These are phyloP conservation scores for Microtus ochrogaster DNA, from an alignment of 2,113 vertebrate species.

Conservation along the genomic window DNA sequence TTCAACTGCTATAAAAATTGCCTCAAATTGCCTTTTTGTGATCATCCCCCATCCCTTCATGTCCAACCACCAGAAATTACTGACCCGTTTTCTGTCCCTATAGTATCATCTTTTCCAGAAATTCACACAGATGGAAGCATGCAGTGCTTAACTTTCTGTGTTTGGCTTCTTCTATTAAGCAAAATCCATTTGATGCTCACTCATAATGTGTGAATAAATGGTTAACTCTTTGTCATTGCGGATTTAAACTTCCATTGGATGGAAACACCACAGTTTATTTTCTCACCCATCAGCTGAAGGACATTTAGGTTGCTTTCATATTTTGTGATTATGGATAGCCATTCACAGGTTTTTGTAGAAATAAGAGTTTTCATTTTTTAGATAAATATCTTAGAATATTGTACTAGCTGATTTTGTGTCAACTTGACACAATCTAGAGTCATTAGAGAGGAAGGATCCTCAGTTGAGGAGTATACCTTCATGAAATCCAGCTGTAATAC, in stretches of 20 bases:
- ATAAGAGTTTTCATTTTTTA: conserved; percentile 38
- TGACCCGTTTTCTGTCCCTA: conserved; percentile 13
- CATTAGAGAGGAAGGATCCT: neutral
- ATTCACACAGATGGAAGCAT: conserved; percentile 48
- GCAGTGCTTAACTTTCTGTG: neutral
- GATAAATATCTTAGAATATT: neutral
- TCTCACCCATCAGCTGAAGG: conserved; percentile 25
- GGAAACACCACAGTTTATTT: neutral
- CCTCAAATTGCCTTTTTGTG: neutral
- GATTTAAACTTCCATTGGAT: conserved; percentile 41
- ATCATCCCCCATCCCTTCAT: neutral
- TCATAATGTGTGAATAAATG: conserved; percentile 11
- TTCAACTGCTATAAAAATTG: conserved; percentile 28
- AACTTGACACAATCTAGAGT: neutral
- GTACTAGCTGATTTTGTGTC: neutral
- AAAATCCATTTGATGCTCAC: conserved; percentile 51
- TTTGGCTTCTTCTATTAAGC: conserved; percentile 27
- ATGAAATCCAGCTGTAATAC: neutral
- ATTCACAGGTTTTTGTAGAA: neutral
- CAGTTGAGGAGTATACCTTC: neutral
- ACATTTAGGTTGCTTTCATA: conserved; percentile 35
- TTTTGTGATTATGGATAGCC: conserved; percentile 36
- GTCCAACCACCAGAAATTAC: neutral
- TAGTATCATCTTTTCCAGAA: conserved; percentile 37
- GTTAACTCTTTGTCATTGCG: conserved; percentile 20